Evolutionary conservation across 2,888 invertebrate genomes (phyloP).

Genomic region (Eudemis profundana): DNA sequence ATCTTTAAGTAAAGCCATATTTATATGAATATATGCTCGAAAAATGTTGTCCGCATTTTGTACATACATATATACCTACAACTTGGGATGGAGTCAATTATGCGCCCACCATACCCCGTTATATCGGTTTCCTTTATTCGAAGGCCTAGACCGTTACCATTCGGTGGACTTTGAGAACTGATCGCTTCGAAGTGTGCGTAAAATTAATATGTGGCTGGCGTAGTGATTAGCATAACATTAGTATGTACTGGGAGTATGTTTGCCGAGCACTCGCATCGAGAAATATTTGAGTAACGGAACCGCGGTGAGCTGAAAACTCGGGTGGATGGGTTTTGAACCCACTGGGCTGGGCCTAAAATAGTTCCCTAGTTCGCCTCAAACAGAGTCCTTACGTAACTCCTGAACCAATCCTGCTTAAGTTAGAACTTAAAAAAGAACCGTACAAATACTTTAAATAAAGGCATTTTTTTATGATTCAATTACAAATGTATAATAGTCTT

Average conservation of each 20-base stretch:
- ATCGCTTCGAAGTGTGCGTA: constrained; percentile 69
- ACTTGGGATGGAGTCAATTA: not conserved
- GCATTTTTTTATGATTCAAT: no score
- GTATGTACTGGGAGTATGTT: constrained; percentile 72
- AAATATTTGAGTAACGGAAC: constrained; percentile 75
- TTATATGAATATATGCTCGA: no score
- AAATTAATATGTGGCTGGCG: constrained; percentile 79
- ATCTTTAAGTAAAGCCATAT: no score
- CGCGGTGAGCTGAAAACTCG: constrained; percentile 58
- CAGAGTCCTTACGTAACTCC: no score
- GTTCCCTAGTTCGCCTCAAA: no score
- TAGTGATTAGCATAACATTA: constrained; percentile 80
- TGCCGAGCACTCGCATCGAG: constrained; percentile 67
- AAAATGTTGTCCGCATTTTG: not conserved
- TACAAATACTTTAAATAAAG: no score
- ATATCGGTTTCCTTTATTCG: constrained; percentile 58
- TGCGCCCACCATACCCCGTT: not conserved
- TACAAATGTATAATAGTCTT: no score
- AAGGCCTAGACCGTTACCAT: constrained; percentile 64
- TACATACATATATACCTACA: not conserved
- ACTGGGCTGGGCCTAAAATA: no score
- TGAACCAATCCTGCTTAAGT: no score
- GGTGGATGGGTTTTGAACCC: constrained; percentile 48
- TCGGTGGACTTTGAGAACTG: constrained; percentile 61
- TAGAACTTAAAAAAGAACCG: no score